Base-by-base conservation (phyloP, 2,113 vertebrate genomes). In the Panurus biarmicus region DNA sequence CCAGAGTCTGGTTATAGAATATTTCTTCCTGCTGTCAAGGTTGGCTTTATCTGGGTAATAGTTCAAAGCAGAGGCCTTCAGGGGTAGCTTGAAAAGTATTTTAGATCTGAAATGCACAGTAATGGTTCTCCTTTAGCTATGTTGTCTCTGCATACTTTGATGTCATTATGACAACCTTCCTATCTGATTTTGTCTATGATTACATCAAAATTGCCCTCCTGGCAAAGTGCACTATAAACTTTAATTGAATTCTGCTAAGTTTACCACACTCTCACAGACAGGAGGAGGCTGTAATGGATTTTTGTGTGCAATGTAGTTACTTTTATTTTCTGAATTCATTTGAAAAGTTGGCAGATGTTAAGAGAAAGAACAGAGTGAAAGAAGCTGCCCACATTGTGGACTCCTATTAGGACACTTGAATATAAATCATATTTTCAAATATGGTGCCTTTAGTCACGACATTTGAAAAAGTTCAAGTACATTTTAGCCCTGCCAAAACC, bases 151-250 rank as follows among this genome's bases (percentile, higher is more conserved):
- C 31, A 44, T 73, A 33, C 50, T 91, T 92, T 73, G 31, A 87
- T 73, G 74, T 21, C 66, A 58, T 91, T 85, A 85, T 87, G 74
- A 72, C 87, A 89, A 70, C 50, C 6, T 89, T 81, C 42, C 38
- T 85, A 58, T 87, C 64, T 76, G 64, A 86, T 86, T 91, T 92
- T 87, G 58, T 82, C 62, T 62, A 42, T 23, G 58, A 95, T 91
- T 92, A 75, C 58, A 93, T 93, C 47, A 82, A 96, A 95, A 93
- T 76, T 87, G 47, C 48, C 33, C 50, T 87, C 42, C 62, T 82
- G 38, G 62, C 91, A 89, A 87, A 87, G 35, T 61, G 54, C 26
- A 10, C 61, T 91, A 38, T 76, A 92, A 87, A 85, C 76, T 94
- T 93, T 58, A 87, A 83, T 82, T 82, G 73, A 87, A 87, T 91